Conservation (phyloP, 1,140 invertebrate species). For the Spodoptera litura region DNA sequence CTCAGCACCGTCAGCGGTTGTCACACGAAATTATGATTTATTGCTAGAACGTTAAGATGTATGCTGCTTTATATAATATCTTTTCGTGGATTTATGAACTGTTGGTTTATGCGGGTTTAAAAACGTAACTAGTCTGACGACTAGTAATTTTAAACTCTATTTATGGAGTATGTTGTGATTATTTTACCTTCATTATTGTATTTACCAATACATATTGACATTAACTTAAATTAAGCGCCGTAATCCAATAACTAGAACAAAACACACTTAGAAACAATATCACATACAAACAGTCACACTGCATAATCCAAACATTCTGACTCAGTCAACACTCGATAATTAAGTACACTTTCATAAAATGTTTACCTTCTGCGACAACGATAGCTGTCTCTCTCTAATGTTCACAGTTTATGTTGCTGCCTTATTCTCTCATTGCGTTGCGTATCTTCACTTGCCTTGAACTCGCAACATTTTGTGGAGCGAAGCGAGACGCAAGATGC, state of each 20-base stretch:
- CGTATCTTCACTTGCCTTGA: slow-evolving; percentile 48
- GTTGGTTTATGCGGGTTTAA: no score
- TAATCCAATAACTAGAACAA: neutral
- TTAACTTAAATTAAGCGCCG: neutral
- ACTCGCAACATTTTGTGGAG: slow-evolving; percentile 52
- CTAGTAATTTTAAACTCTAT: no score
- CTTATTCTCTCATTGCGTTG: slow-evolving; percentile 22
- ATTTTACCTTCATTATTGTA: no score
- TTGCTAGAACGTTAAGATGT: no score
- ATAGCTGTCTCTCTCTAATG: slow-evolving; percentile 29
- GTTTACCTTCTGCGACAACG: slow-evolving; percentile 50
- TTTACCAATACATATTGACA: neutral
- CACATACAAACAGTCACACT: neutral
- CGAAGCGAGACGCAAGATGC: slow-evolving; percentile 28
- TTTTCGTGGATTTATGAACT: no score
- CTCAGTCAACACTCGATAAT: slow-evolving; percentile 51
- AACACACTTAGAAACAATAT: slow-evolving; percentile 18
- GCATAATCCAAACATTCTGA: slow-evolving; percentile 53
- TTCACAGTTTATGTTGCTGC: neutral
- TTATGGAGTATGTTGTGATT: no score
- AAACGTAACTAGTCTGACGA: no score
- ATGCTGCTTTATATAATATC: no score
- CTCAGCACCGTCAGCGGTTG: no score
- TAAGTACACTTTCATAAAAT: slow-evolving; percentile 58
- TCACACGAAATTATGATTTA: no score